These are phyloP conservation scores for Thalpophila matura DNA, from an alignment of 2,888 invertebrate species.

Conservation along the genomic window DNA sequence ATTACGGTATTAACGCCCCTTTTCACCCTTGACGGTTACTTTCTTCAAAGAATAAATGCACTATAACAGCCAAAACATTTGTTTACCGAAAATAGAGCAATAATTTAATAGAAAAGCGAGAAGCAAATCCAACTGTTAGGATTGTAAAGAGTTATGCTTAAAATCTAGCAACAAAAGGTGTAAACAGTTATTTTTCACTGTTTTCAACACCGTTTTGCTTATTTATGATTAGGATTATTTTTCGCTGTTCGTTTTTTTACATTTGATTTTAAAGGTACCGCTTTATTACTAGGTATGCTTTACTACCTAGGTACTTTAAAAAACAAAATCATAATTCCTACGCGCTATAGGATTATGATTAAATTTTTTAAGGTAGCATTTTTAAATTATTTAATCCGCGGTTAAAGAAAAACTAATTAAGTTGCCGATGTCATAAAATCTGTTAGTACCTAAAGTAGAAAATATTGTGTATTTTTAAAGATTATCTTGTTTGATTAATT, in stretches of 20 bases:
- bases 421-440: neutral
- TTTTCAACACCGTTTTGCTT: constrained; percentile 18
- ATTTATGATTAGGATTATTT: constrained; percentile 24
- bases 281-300: neutral
- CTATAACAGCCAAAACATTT: constrained; percentile 36
- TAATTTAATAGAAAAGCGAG: constrained; percentile 34
- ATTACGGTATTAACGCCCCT: constrained; percentile 6
- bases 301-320: no score
- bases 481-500: no score
- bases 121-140: constrained; percentile 25
- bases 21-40: constrained; percentile 34
- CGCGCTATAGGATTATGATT: no score
- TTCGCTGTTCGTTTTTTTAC: neutral
- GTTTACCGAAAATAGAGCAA: constrained; percentile 55
- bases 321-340: no score
- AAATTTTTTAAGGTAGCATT: no score
- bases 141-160: constrained; percentile 40
- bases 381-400: neutral
- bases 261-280: neutral
- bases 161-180: constrained; percentile 16
- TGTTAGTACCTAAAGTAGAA: neutral
- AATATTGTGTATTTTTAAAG: no score
- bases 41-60: constrained; percentile 50
- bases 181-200: constrained; percentile 38
- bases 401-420: neutral